These are phyloP conservation scores for Metaphire vulgaris DNA, from an alignment of 1,140 invertebrate species.

Conservation along the genomic window DNA sequence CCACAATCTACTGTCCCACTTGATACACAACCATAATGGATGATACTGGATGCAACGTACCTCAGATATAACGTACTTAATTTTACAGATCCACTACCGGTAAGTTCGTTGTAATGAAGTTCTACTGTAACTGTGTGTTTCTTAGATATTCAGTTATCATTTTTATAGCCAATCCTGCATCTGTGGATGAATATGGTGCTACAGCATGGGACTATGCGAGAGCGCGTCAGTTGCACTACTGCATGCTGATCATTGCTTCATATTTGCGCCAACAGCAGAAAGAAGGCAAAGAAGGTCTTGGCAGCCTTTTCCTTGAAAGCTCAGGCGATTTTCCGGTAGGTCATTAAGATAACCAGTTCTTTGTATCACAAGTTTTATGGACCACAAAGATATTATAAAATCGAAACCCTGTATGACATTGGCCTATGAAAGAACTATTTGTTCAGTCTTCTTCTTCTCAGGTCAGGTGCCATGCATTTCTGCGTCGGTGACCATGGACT, in stretches of 20 bases:
- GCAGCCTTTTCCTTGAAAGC: neutral
- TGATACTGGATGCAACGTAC: too few relatives aligned
- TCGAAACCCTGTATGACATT: neutral
- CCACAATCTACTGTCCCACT: too few relatives aligned
- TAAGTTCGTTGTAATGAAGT: too few relatives aligned
- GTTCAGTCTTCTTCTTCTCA: neutral
- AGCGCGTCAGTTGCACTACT: conserved; percentile 48
- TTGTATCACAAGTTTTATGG: neutral
- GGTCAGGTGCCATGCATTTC: neutral
- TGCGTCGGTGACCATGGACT: too few relatives aligned
- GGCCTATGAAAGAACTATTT: neutral
- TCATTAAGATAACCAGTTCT: neutral
- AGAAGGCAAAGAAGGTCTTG: neutral
- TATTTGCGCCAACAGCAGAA: conserved; percentile 40
- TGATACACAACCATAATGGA: too few relatives aligned
- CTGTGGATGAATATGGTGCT: conserved; percentile 42
- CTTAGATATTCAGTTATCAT: too few relatives aligned
- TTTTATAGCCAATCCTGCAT: conserved; percentile 40
- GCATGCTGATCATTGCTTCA: conserved; percentile 50
- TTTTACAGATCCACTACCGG: too few relatives aligned
- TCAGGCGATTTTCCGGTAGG: neutral
- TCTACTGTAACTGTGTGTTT: too few relatives aligned
- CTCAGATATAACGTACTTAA: too few relatives aligned
- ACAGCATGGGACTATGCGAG: conserved; percentile 50
- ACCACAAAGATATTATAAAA: too few relatives aligned